Percentiles rank a stretch among this genome's conserved stretches.
These are phyloP conservation scores for Corynorhinus townsendii DNA, from an alignment of 2,113 vertebrate species.

Conservation along the genomic window DNA sequence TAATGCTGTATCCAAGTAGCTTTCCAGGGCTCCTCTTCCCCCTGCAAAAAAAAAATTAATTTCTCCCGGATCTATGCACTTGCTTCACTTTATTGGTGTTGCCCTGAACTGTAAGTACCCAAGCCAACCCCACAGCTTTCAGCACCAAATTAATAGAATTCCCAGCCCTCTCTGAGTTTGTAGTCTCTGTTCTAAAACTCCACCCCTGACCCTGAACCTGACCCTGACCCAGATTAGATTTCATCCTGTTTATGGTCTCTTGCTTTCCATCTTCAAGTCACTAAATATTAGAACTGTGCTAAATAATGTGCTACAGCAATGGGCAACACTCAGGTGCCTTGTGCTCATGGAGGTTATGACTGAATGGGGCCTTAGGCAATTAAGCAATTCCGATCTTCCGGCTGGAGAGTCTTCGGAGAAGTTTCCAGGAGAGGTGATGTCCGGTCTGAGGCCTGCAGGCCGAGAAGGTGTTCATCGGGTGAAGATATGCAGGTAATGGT, in stretches of 20 bases:
- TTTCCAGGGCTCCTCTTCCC: neutral
- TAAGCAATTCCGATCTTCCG: neutral
- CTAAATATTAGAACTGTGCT: neutral
- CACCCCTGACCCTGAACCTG: neutral
- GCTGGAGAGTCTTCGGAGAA: neutral
- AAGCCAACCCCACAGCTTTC: neutral
- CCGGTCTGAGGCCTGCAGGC: neutral
- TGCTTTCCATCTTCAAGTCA: neutral
- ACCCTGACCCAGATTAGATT: neutral
- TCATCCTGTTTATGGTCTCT: neutral
- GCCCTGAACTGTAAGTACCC: neutral
- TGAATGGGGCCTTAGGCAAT: accelerated
- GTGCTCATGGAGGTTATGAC: neutral
- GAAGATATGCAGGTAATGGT: neutral
- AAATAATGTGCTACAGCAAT: neutral
- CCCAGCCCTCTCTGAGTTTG: neutral
- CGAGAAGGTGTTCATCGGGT: neutral
- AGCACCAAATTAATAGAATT: neutral
- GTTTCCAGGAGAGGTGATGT: neutral
- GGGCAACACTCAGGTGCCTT: neutral
- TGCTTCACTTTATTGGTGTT: neutral
- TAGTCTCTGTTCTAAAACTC: neutral
- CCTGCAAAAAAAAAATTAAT: neutral
- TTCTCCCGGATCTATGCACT: neutral
- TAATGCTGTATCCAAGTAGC: neutral